Conservation (phyloP, 1,140 invertebrate species). For the Sitobion miscanthi region DNA sequence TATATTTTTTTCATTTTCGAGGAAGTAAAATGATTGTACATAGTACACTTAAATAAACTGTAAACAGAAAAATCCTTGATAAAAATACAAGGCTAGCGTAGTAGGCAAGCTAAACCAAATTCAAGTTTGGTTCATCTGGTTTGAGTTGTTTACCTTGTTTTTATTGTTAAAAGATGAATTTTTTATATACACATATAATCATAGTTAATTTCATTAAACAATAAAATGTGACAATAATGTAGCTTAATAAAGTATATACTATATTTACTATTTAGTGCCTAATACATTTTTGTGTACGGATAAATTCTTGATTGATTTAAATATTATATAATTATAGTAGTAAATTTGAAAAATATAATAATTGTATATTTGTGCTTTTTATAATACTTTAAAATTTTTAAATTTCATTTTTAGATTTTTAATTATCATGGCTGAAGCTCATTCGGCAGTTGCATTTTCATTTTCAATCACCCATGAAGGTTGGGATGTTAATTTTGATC, state of each 20-base stretch:
- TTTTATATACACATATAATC: not conserved
- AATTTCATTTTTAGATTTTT: not conserved
- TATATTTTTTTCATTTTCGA: not conserved
- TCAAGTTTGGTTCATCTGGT: conserved; percentile 19
- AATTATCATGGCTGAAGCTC: conserved; percentile 92
- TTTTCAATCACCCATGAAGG: conserved; percentile 98
- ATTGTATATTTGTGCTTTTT: not conserved
- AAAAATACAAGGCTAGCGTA: conserved; percentile 34
- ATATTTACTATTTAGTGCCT: not conserved
- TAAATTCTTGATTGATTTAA: not conserved
- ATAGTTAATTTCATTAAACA: not conserved
- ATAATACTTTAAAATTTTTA: not conserved
- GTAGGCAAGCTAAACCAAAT: not conserved
- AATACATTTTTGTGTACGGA: not conserved
- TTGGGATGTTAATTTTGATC: conserved; percentile 95
- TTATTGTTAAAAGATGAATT: not conserved
- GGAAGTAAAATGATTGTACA: not conserved
- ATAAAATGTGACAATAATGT: not conserved
- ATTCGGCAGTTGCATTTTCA: conserved; percentile 96
- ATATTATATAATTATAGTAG: not conserved
- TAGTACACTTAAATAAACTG: not conserved
- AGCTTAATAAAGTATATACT: not conserved
- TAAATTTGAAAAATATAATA: no score
- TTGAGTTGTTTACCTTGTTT: conserved; percentile 51
- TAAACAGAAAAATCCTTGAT: conserved; percentile 48